Base-by-base conservation (phyloP, 2,888 invertebrate genomes). In the Nysson spinosus region DNA sequence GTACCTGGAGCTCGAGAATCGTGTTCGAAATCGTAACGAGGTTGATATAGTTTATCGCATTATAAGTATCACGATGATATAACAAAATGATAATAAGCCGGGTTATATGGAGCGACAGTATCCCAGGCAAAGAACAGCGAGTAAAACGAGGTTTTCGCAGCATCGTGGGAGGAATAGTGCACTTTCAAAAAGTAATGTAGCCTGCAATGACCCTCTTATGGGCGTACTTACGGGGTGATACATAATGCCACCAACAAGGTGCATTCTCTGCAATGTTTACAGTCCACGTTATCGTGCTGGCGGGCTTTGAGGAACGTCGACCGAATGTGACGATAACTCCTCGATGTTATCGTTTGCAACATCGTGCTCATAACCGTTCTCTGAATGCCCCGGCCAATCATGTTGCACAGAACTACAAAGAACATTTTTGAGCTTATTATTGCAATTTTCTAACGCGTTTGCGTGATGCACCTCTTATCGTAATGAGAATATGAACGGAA, bases 121-220 rank as follows among this genome's bases (percentile, higher is more conserved):
- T 46, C 46, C 32, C 28, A 24, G 39, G 35, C 28, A 49, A 42
- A 12, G 32, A 46, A 34, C 28, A 19, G 14, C 37, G 35, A 35
- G 34, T 26, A 43, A 58, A 74, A 66, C 62, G 69, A 56, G 46
- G 70, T 57, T 55, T 55, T 47, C 43, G 35, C 63, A 24, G 12
- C 39, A 37, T 47, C 46, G 32, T 34, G 19, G 47, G 28, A 52
- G 52, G 49, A 61, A 65, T 22, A 52, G 50, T 28, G 64, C 40
- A 49, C 55, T 62, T 72, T 66, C 40, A 49, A 58, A 63, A 73
- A 73, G 66, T 69, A 73, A 73, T 65, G 62, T 46, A 55, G 35
- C 55, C 16, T 3, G 24, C 44, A 60, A 66, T 39, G 52, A 46
- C 39, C 44, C 57, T 47, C 55, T 69, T 69, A 73, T 37, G 52